phyloP scores from a whole-genome alignment of 2,797 vertebrate genomes.

The Acrocephalus scirpaceus region DNA sequence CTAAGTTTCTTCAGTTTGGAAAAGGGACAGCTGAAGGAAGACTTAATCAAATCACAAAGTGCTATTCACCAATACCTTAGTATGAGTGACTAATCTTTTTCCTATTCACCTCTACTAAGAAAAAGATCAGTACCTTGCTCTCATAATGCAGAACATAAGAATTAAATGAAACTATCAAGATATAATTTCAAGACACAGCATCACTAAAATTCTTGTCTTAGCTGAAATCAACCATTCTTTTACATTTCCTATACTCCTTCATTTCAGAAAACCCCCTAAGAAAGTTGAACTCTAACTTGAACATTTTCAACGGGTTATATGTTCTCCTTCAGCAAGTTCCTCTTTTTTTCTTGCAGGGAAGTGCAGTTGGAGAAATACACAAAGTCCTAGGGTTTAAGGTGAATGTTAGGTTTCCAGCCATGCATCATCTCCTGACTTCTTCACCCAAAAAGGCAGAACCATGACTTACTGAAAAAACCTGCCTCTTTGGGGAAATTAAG shows the following conservation, averaged over 20 bases:
- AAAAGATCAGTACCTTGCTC: background rate
- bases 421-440: background rate
- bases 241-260: background rate
- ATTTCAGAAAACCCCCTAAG: background rate
- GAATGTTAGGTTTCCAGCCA: background rate
- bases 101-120: background rate
- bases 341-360: background rate
- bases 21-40: background rate
- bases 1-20: background rate
- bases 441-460: background rate
- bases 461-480: background rate
- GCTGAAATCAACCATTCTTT: background rate
- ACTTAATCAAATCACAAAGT: background rate
- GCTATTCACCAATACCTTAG: background rate
- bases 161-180: background rate
- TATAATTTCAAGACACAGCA: background rate
- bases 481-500: background rate
- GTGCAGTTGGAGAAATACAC: background rate
- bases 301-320: background rate
- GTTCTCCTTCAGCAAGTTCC: background rate
- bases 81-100: background rate
- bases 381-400: background rate
- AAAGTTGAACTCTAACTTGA: background rate
- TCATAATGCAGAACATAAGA: background rate
- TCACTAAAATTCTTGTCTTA: background rate